Base-by-base conservation (phyloP, 2,113 vertebrate genomes). In the Jacana jacana region DNA sequence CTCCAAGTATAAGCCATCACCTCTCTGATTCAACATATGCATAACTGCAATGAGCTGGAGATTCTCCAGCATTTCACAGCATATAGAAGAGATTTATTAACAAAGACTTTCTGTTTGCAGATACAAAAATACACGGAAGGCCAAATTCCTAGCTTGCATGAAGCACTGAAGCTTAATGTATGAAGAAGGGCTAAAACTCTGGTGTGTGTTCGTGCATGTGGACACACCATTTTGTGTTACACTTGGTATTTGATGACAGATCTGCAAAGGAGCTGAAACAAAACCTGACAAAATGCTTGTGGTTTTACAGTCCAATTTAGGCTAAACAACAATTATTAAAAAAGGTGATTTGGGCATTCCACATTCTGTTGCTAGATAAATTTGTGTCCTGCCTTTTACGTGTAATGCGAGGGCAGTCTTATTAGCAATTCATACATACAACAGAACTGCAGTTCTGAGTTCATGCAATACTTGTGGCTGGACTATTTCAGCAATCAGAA, bases 41-140 rank as follows among this genome's bases (percentile, higher is more conserved):
- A 70, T 87, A 76, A 92, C 6, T 92, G 61, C 88, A 95, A 82
- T 46, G 92, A 96, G 70, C 77, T 93, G 91, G 77, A 96, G 88
- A 96, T 92, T 46, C 73, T 93, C 70, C 81, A 95, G 77, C 40
- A 79, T 75, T 91, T 95, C 81, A 66, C 72, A 97, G 95, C 73
- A 82, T 78, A 82, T 72, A 96, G 48, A 88, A 91, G 39, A 91
- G 92, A 96, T 95, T 96, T 90, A 95, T 94, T 91, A 96, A 39
- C 77, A 89, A 88, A 85, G 31, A 80, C 89, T 91, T 93, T 92
- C n/a, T 84, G 20, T 76, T 94, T 92, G 40, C 65, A 79, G 73
- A 92, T 42, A 81, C 7, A 65, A 49, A 84, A 79, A 78, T 31
- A 30, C 40, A 61, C 2, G 81, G 57, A 81, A 60, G 13, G 69